Conservation (phyloP, 2,113 vertebrate species). For the Hucho hucho region DNA sequence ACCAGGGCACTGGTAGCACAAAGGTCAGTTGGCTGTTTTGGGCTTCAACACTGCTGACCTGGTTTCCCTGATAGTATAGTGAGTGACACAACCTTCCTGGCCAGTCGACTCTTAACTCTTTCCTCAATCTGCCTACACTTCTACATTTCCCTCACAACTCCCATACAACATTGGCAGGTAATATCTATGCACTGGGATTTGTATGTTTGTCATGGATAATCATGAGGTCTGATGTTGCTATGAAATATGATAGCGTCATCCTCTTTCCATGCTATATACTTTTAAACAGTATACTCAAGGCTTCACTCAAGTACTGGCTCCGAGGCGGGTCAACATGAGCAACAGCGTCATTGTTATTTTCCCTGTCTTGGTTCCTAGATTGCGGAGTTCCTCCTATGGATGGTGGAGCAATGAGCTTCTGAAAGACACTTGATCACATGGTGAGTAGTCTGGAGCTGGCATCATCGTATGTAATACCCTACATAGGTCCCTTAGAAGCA, state of each 20-base stretch:
- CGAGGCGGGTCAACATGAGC: background rate
- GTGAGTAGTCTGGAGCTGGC: slow-evolving; percentile 47
- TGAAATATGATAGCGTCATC: background rate
- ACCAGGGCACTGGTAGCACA: background rate
- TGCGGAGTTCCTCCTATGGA: slow-evolving; percentile 30
- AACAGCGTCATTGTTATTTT: background rate
- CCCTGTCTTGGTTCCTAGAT: background rate
- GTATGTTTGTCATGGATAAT: background rate
- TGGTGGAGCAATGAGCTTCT: slow-evolving; percentile 51
- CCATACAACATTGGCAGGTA: slow-evolving; percentile 1
- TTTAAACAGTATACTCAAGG: background rate
- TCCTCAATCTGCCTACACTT: slow-evolving; percentile 16
- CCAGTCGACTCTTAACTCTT: slow-evolving; percentile 24
- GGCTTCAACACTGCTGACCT: slow-evolving; percentile 43
- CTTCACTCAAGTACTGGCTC: background rate
- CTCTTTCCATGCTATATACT: background rate
- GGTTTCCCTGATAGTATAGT: slow-evolving; percentile 41
- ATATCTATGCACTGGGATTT: background rate
- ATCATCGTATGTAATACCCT: too few relatives aligned
- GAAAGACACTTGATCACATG: slow-evolving; percentile 69
- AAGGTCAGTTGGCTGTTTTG: slow-evolving; percentile 9
- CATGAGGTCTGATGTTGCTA: background rate
- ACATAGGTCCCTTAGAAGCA: too few relatives aligned
- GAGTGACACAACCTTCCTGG: slow-evolving; percentile 37
- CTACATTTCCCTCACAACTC: slow-evolving; percentile 19